Percentiles rank a stretch among this genome's conserved stretches.
Conservation (phyloP, 2,797 vertebrate species). For the Mormyrus proboscirostris region DNA sequence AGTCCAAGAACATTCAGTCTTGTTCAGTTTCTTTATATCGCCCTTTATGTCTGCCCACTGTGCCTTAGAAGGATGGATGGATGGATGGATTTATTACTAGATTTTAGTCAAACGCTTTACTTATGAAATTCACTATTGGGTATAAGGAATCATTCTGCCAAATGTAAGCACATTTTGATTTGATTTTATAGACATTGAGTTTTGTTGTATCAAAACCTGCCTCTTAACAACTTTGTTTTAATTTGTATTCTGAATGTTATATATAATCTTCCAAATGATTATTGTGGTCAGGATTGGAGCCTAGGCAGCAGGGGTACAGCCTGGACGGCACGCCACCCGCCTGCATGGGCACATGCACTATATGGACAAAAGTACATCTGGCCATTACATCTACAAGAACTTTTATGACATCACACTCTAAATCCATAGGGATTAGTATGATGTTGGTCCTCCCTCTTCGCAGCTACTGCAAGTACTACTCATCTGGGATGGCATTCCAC, state of each 20-base stretch:
- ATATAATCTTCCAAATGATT: not conserved
- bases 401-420: not conserved
- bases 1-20: not conserved
- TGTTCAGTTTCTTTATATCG: not conserved
- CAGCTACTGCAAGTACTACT: not conserved
- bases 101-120: not conserved
- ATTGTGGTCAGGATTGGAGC: not conserved
- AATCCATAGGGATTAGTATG: not conserved
- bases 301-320: not conserved
- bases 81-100: not conserved
- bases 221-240: not conserved
- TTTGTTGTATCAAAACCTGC: not conserved
- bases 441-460: not conserved
- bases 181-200: not conserved
- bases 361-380: not conserved
- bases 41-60: not conserved
- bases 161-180: not conserved
- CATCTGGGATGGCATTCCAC: not conserved
- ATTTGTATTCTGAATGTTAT: not conserved
- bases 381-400: not conserved
- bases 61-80: not conserved
- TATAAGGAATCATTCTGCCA: not conserved
- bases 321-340: not conserved
- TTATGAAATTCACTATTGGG: not conserved
- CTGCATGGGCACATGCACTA: not conserved